A percentile compares a stretch with the other conserved stretches of the same genome.
These are phyloP conservation scores for Fregata magnificens DNA, from an alignment of 2,113 vertebrate genomes.

Conservation along the genomic window DNA sequence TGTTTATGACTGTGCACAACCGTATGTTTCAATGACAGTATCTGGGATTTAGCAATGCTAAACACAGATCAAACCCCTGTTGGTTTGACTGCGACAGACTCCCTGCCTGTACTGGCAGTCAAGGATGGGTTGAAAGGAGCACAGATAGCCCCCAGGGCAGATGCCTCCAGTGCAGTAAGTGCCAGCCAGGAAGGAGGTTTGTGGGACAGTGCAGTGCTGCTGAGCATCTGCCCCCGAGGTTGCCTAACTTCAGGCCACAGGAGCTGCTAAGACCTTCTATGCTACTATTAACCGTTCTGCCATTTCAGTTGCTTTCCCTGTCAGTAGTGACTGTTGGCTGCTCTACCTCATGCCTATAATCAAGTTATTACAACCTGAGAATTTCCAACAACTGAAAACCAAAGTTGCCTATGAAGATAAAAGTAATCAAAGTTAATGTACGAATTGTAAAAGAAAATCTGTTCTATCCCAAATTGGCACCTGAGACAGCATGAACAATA, in stretches of 20 bases:
- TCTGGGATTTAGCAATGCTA: background rate
- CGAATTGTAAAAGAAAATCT: background rate
- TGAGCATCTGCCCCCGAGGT: background rate
- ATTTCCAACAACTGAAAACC: background rate
- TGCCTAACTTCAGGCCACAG: background rate
- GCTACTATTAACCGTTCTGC: background rate
- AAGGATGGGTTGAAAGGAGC: background rate
- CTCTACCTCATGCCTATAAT: background rate
- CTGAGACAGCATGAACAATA: background rate
- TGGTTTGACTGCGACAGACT: background rate
- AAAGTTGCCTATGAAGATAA: background rate
- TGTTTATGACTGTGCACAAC: background rate
- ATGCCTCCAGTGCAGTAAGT: rapidly evolving
- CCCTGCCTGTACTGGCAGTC: background rate
- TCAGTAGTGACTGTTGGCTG: background rate
- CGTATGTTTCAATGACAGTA: background rate
- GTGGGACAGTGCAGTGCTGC: background rate
- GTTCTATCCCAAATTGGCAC: background rate
- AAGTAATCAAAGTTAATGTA: background rate
- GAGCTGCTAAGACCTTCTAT: background rate
- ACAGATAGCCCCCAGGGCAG: background rate
- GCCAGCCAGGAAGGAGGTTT: background rate
- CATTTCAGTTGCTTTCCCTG: background rate
- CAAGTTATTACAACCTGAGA: background rate
- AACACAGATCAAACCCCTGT: background rate